Evolutionary conservation across 1,140 invertebrate genomes (phyloP), one percentile per base, ranked within the genome.

Genomic region (Hormaphis cornu): DNA sequence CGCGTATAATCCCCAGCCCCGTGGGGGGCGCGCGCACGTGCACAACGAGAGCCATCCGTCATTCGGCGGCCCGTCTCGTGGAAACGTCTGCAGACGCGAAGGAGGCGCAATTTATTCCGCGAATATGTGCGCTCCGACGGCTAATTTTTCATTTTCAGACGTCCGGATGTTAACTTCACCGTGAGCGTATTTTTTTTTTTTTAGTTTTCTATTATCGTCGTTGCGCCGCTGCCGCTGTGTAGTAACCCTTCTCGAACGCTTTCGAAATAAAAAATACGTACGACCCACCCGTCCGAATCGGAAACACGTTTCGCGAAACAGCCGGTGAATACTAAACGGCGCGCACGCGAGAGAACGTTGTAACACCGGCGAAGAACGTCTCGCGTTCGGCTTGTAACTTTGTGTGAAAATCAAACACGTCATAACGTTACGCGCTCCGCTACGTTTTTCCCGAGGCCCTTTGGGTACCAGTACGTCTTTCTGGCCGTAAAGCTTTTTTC

Each of bases 111-210:
- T 66, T 66, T 66, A 66, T 66, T 66, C 50, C 14, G 30, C 61
- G 61, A 66, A 66, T 48, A 66, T 48, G n/a, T n/a, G n/a, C n/a
- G 61, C 61, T 35, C 28, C 44, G 30, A 66, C 61, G 44, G 44
- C 61, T 66, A 66, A 66, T 66, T 66, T 66, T 66, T 66, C 61
- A 66, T 66, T 66, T 66, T 44, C 12, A 46, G 40, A 30, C 42
- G 20, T 61, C 58, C 30, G 10, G n/a, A 18, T 48, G 42, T 61
- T 61, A 30, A 33, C 18, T 66, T 20, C 48, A 18, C 30, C 18
- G 30, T 54, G 52, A 24, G 7, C 14, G 7, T 16, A 18, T 54
- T 54, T 54, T 35, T 54, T 54, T 33, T 54, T 35, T 20, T 9
- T 35, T 33, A 33, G 4, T 33, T 33, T 33, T 9, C 5, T 4